phyloP scores from a whole-genome alignment of 1,140 invertebrate genomes.

The Dendrolimus kikuchii region DNA sequence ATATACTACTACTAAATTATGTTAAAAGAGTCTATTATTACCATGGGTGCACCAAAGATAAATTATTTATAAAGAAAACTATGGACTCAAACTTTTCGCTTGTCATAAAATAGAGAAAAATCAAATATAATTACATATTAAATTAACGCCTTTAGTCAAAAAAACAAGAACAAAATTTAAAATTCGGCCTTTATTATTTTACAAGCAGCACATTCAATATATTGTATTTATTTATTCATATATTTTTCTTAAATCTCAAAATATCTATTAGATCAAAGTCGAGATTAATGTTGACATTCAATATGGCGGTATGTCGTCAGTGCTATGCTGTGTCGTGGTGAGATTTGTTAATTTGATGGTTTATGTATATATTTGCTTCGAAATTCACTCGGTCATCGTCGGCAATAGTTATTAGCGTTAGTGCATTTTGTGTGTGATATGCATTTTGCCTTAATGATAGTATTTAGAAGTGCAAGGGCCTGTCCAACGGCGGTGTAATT shows the following conservation, averaged over 20 bases:
- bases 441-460: slow-evolving; percentile 18
- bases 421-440: slow-evolving; percentile 19
- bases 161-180: slow-evolving; percentile 50
- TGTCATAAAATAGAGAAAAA: slow-evolving; percentile 47
- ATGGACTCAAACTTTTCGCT: slow-evolving; percentile 15
- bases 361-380: slow-evolving; percentile 37
- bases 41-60: neutral
- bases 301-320: slow-evolving; percentile 96
- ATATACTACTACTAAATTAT: too few species aligned
- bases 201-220: slow-evolving; percentile 8
- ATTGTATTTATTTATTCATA: slow-evolving; percentile 19
- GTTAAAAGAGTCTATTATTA: too few species aligned
- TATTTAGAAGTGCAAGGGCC: slow-evolving; percentile 15
- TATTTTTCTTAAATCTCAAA: slow-evolving; percentile 29
- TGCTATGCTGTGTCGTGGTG: slow-evolving; percentile 94
- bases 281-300: slow-evolving; percentile 73
- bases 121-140: slow-evolving; percentile 39
- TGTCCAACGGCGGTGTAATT: slow-evolving; percentile 47
- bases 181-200: slow-evolving; percentile 21
- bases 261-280: slow-evolving; percentile 46
- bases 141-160: slow-evolving; percentile 53
- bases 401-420: slow-evolving; percentile 19
- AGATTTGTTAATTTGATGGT: slow-evolving; percentile 57
- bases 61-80: neutral
- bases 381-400: slow-evolving; percentile 21